phyloP scores from a whole-genome alignment of 2,888 invertebrate species.

The Amaurobius ferox region DNA sequence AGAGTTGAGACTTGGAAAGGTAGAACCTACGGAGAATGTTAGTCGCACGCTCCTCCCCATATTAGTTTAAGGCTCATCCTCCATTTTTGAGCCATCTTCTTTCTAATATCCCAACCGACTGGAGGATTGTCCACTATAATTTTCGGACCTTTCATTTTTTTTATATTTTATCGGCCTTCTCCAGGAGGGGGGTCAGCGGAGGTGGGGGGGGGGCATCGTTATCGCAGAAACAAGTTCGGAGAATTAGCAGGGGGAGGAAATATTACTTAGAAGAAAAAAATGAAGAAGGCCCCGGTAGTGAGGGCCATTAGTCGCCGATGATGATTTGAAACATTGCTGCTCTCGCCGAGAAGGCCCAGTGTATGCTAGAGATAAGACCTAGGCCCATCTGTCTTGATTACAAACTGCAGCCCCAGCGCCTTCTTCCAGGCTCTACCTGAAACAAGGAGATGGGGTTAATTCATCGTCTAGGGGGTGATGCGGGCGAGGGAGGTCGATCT shows the following conservation, averaged over 20 bases:
- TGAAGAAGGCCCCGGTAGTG: slow-evolving; percentile 11
- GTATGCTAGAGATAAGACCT: slow-evolving; percentile 64
- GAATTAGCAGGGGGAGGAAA: slow-evolving; percentile 56
- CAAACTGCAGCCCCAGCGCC: slow-evolving; percentile 40
- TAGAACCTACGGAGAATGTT: no score
- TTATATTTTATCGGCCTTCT: slow-evolving; percentile 55
- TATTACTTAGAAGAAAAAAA: slow-evolving; percentile 22
- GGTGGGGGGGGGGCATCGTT: slow-evolving; percentile 28
- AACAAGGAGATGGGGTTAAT: slow-evolving; percentile 61
- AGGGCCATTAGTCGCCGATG: slow-evolving; percentile 70
- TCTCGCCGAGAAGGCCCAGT: slow-evolving; percentile 55
- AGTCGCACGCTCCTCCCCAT: no score
- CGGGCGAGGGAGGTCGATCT: background rate
- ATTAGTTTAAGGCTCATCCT: slow-evolving; percentile 19
- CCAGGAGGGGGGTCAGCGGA: slow-evolving; percentile 17
- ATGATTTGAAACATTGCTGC: slow-evolving; percentile 72
- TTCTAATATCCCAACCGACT: background rate
- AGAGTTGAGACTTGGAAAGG: no score
- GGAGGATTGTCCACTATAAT: background rate
- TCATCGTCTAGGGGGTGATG: slow-evolving; percentile 15
- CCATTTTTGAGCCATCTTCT: background rate
- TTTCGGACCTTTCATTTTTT: slow-evolving; percentile 28
- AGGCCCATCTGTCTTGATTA: slow-evolving; percentile 72
- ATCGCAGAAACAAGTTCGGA: slow-evolving; percentile 65
- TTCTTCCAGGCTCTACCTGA: slow-evolving; percentile 17